Conservation (phyloP, 37 sponge, comb jelly and placozoan genomes). For the Crambe crambe region DNA sequence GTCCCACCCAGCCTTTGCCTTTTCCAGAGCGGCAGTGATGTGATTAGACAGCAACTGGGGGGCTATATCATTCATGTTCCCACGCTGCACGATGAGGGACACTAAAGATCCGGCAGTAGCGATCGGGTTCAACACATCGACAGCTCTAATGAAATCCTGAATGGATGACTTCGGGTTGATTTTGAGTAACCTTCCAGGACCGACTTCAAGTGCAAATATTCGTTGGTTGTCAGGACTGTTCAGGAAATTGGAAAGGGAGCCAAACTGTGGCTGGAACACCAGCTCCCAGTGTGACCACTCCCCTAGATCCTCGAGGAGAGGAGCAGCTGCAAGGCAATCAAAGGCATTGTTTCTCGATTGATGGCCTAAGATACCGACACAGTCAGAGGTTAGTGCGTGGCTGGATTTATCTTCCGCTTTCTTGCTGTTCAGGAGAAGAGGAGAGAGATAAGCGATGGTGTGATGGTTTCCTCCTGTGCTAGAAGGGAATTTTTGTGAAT, state of each 20-base stretch:
- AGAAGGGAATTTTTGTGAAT: neutral
- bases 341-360: conserved; percentile 46
- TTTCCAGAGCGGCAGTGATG: conserved; percentile 41
- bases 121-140: conserved; percentile 31
- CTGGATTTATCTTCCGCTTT: neutral
- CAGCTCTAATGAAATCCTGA: conserved; percentile 38
- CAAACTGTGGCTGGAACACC: conserved; percentile 45
- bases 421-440: conserved; percentile 32
- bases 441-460: conserved; percentile 4
- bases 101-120: conserved; percentile 41
- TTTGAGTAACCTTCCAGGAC: conserved; percentile 32
- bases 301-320: conserved; percentile 51
- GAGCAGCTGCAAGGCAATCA: conserved; percentile 18
- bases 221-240: neutral
- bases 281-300: conserved; percentile 69
- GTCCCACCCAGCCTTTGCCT: neutral
- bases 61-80: conserved; percentile 26
- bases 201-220: conserved; percentile 32
- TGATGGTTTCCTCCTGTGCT: neutral
- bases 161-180: conserved; percentile 32
- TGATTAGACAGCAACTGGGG: conserved; percentile 35
- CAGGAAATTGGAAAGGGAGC: conserved; percentile 42
- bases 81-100: conserved; percentile 40
- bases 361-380: conserved; percentile 32
- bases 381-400: neutral